Percentiles rank a stretch among this genome's conserved stretches.
Evolutionary conservation across 2,113 vertebrate species (phyloP).

Genomic region (Cheilinus undulatus): DNA sequence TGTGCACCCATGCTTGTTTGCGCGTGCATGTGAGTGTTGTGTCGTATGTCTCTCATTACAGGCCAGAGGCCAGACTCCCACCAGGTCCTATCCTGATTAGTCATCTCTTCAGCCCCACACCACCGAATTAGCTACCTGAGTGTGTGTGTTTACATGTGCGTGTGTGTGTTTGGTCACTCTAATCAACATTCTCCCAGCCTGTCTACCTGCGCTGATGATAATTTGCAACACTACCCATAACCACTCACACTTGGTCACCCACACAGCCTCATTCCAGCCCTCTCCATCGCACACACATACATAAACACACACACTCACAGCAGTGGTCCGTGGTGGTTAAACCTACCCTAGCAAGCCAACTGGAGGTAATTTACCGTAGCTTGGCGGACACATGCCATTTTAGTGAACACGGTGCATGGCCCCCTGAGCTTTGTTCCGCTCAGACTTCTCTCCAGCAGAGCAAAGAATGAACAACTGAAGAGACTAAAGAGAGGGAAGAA

Average conservation of each 20-base stretch:
- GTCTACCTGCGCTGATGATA: conserved; percentile 67
- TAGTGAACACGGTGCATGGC: conserved; percentile 75
- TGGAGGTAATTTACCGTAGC: conserved; percentile 81
- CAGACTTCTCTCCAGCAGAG: conserved; percentile 68
- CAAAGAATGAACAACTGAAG: conserved; percentile 67
- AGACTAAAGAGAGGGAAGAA: conserved; percentile 47
- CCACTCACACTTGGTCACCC: conserved; percentile 52
- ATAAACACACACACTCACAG: conserved; percentile 11
- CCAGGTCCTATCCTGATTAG: conserved; percentile 64
- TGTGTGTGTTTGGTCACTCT: conserved; percentile 50
- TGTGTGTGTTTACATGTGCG: conserved; percentile 24
- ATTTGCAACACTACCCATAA: conserved; percentile 58
- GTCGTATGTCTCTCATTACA: conserved; percentile 62
- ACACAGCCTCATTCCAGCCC: conserved; percentile 50
- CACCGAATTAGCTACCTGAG: conserved; percentile 62
- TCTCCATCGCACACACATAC: conserved; percentile 24
- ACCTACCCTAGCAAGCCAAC: conserved; percentile 71
- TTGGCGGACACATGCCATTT: conserved; percentile 79
- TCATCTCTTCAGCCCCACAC: conserved; percentile 53
- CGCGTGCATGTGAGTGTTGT: conserved; percentile 17
- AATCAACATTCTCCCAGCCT: conserved; percentile 66
- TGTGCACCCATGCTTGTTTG: conserved; percentile 5
- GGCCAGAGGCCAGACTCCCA: conserved; percentile 66
- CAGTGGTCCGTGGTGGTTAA: conserved; percentile 64
- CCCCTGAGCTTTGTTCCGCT: conserved; percentile 74